These are phyloP conservation scores for Agrochola circellaris DNA, from an alignment of 2,888 invertebrate genomes.

Conservation along the genomic window DNA sequence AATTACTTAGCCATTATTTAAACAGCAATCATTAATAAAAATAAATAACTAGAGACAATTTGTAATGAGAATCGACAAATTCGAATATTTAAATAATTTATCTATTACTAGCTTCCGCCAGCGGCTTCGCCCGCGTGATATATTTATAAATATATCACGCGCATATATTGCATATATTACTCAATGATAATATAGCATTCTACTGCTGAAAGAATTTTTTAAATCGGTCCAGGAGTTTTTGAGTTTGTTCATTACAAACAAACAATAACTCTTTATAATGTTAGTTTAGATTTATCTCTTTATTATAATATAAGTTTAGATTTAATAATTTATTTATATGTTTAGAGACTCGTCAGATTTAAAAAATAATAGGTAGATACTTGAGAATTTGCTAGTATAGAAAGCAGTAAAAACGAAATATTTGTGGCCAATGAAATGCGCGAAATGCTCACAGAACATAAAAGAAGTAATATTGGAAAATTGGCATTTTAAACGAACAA, in stretches of 20 bases:
- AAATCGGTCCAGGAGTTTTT: too few relatives aligned
- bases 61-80: background rate
- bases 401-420: constrained; percentile 28
- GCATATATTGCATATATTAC: too few relatives aligned
- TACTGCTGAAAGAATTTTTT: too few relatives aligned
- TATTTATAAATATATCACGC: too few relatives aligned
- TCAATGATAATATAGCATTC: too few relatives aligned
- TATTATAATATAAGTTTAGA: too few relatives aligned
- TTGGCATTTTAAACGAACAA: constrained; percentile 48
- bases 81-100: background rate
- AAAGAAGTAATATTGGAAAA: constrained; percentile 49
- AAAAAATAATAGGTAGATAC: background rate
- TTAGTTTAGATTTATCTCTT: too few relatives aligned
- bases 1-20: background rate
- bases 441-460: constrained; percentile 33
- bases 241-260: too few relatives aligned
- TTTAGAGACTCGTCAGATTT: background rate
- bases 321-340: too few relatives aligned
- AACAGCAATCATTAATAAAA: background rate
- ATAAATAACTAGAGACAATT: background rate
- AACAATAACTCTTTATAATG: too few relatives aligned
- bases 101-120: too few relatives aligned
- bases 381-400: background rate
- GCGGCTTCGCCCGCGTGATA: too few relatives aligned
- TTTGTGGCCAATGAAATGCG: constrained; percentile 34